phyloP scores from a whole-genome alignment of 2,113 vertebrate genomes.

The Hypanus sabinus region DNA sequence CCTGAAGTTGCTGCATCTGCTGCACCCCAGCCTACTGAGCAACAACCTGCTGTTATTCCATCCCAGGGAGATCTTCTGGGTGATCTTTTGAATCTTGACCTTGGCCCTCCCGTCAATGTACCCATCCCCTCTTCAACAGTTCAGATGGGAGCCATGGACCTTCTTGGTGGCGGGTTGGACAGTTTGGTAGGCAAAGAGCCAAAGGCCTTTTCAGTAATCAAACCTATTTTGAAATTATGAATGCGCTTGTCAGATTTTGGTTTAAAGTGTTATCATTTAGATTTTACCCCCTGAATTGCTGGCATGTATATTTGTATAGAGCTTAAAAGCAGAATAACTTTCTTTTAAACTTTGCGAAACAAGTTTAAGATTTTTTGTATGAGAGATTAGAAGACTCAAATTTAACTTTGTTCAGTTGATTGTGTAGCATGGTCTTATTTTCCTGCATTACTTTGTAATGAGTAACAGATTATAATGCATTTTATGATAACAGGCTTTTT shows the following conservation, averaged over 20 bases:
- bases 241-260: conserved; percentile 1
- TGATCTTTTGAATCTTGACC: conserved; percentile 88
- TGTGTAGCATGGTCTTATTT: not conserved
- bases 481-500: not conserved
- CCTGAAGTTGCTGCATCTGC: conserved; percentile 62
- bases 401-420: not conserved
- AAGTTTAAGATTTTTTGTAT: not conserved
- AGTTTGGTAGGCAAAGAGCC: conserved; percentile 65
- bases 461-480: not conserved
- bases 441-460: not conserved
- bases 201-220: not conserved
- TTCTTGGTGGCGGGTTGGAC: conserved; percentile 86
- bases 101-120: conserved; percentile 71
- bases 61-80: conserved; percentile 85
- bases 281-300: not conserved
- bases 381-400: not conserved
- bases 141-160: conserved; percentile 85
- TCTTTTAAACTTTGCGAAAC: not conserved
- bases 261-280: not conserved
- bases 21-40: conserved; percentile 57
- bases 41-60: conserved; percentile 75
- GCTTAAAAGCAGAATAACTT: not conserved
- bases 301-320: not conserved
- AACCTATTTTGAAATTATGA: not conserved
- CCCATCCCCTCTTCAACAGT: conserved; percentile 63